Evolutionary conservation across 2,888 invertebrate genomes (phyloP), one percentile per base, ranked within the genome.

Genomic region (Patella ulyssiponensis): DNA sequence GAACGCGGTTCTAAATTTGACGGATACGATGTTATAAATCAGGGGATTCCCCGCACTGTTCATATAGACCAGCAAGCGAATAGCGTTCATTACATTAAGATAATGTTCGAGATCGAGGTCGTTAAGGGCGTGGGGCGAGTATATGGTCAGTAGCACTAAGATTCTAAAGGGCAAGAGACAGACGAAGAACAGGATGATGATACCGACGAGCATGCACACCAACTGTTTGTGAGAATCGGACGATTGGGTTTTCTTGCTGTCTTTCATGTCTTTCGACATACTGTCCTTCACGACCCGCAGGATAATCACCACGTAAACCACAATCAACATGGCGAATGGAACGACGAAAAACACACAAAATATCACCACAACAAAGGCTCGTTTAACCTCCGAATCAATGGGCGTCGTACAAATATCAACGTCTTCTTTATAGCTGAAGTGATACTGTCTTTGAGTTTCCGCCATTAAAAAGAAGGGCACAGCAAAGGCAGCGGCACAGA

Each of bases 21-120:
- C 96, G 79, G 96, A 97, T 95, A 97, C 96, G 75, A 97, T 94
- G 91, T 96, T 97, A 92, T 97, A 97, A 74, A 97, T 93, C 88
- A 97, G 96, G 17, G 97, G 97, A 93, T 97, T 97, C 75, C 97
- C 95, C 12, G 97, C 97, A 72, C 97, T 97, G 92, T 97, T 97
- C 75, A 97, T 94, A 92, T 97, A 97, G 84, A 96, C 93, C 95
- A 97, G 83, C 20, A 86, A 81, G 84, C 97, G 94, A 89, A 95
- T 95, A 92, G 97, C 95, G 92, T 96, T 96, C 82, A 97, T 93
- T 80, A 97, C 93, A 91, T 95, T 95, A 92, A 95, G 96, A 92
- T 96, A 97, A 77, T 94, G 94, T 85, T 97, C 96, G 88, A 96
- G 93, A 77, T 96, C 96, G 88, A 96, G 93, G 71, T 94, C 93